A percentile compares a stretch with the other conserved stretches of the same genome.
These are phyloP conservation scores for Natator depressus DNA, from an alignment of 2,113 vertebrate genomes.

Conservation along the genomic window DNA sequence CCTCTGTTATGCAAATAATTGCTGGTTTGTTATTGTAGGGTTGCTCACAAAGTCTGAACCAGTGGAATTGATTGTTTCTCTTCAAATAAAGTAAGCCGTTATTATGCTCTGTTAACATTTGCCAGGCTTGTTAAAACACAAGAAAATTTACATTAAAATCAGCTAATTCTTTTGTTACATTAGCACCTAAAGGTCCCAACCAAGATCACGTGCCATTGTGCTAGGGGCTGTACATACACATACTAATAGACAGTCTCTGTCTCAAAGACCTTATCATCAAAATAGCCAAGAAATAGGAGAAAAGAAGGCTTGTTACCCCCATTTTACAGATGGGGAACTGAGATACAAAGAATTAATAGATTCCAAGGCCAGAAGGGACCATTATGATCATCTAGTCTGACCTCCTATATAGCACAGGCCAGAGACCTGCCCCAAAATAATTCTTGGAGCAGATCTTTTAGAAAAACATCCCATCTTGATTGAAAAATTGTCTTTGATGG, in stretches of 20 bases:
- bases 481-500: neutral
- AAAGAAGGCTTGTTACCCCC: neutral
- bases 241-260: neutral
- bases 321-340: neutral
- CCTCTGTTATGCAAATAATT: neutral
- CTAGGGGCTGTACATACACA: neutral
- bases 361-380: neutral
- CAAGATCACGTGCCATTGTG: neutral
- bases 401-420: neutral
- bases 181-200: neutral
- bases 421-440: neutral
- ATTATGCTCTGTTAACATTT: neutral
- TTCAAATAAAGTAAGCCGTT: neutral
- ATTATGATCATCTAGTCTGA: neutral
- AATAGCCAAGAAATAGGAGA: neutral
- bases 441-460: neutral
- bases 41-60: neutral
- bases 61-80: neutral
- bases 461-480: neutral
- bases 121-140: neutral
- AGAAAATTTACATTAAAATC: neutral
- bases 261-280: neutral
- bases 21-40: neutral
- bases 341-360: neutral
- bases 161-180: fast-evolving